phyloP scores from a whole-genome alignment of 2,113 vertebrate genomes.

The Carettochelys insculpta region DNA sequence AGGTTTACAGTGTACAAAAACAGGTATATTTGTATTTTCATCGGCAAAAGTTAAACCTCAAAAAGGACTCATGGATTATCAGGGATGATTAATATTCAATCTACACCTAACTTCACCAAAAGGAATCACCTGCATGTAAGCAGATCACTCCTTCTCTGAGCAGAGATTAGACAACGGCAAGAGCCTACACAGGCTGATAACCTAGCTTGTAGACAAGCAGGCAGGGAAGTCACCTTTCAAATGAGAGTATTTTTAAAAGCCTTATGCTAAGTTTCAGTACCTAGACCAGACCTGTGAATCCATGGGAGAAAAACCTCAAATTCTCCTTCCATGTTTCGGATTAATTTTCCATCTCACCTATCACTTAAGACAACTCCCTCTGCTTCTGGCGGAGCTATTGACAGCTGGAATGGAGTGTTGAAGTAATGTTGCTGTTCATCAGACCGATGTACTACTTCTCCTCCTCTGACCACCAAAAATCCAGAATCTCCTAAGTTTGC shows the following conservation, averaged over 20 bases:
- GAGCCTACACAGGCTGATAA: too few relatives aligned
- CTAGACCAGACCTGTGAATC: not conserved
- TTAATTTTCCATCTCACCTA: slow-evolving; percentile 70
- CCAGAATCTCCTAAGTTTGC: slow-evolving; percentile 97
- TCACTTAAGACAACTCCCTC: slow-evolving; percentile 91
- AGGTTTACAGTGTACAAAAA: not conserved
- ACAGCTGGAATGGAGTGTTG: slow-evolving; percentile 95
- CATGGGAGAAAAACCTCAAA: not conserved
- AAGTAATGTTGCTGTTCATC: slow-evolving; percentile 98
- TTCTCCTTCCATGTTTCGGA: not conserved
- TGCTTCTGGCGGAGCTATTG: slow-evolving; percentile 93
- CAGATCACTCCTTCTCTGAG: not conserved
- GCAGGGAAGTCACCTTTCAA: not conserved
- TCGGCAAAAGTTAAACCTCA: not conserved
- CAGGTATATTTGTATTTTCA: not conserved
- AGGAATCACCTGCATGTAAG: not conserved
- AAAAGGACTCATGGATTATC: not conserved
- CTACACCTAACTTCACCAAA: not conserved
- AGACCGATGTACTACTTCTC: slow-evolving; percentile 96
- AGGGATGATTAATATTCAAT: not conserved
- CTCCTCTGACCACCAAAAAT: slow-evolving; percentile 94
- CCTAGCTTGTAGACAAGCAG: not conserved
- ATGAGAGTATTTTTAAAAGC: fast-evolving
- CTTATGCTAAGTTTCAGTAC: fast-evolving
- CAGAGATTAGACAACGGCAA: not conserved